These are phyloP conservation scores for fruit fly (Drosophila melanogaster) DNA, from an alignment of 1,140 invertebrate species.

Conservation along the genomic window Release_6_plus_ISO1_MT NT_033777.3:12242001-12242500, in stretches of 20 bases:
- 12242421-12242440: no score
- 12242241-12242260: conserved; percentile 82
- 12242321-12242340: conserved; percentile 40
- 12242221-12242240: conserved; percentile 83
- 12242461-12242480: no score
- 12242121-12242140: conserved; percentile 40
- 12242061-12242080: conserved; percentile 63
- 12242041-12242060: conserved; percentile 84
- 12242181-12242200: conserved; percentile 62
- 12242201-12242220: conserved; percentile 76
- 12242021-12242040: conserved; percentile 84
- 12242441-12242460: no score
- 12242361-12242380: no score
- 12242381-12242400: neutral
- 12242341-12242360: conserved; percentile 54
- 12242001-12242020: conserved; percentile 72
- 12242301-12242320: conserved; percentile 66
- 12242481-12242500: no score
- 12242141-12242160: neutral
- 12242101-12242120: conserved; percentile 57
- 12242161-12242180: conserved; percentile 42
- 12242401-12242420: no score
- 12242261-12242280: conserved; percentile 81
- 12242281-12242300: conserved; percentile 79
- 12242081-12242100: conserved; percentile 55